These are phyloP conservation scores for Smittia sp. DNA, from an alignment of 2,888 invertebrate genomes.

Conservation along the genomic window DNA sequence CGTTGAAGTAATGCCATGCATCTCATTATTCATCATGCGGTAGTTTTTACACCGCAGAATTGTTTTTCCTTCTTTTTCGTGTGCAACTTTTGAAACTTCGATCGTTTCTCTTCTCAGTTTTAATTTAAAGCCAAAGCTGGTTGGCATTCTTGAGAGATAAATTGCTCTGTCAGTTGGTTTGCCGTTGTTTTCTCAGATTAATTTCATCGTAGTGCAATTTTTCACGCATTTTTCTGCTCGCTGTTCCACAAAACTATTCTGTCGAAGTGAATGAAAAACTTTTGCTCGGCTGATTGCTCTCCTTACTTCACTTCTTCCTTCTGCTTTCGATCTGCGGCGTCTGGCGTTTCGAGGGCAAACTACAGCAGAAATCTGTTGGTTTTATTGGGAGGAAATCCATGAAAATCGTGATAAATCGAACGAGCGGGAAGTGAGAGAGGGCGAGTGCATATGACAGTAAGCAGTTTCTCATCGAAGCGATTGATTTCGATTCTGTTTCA, in stretches of 20 bases:
- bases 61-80: neutral
- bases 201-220: constrained; percentile 18
- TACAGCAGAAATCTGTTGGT: neutral
- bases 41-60: constrained; percentile 17
- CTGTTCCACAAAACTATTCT: constrained; percentile 3
- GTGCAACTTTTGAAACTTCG: neutral
- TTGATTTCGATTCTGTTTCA: neutral
- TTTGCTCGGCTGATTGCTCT: neutral
- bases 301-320: neutral
- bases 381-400: constrained; percentile 24
- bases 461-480: constrained; percentile 3
- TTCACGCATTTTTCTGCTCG: constrained; percentile 28
- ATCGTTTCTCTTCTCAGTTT: constrained; percentile 4
- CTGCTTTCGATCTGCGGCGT: neutral
- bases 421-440: no score
- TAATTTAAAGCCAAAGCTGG: neutral
- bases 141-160: constrained; percentile 4
- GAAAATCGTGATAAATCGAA: constrained; percentile 37
- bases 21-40: constrained; percentile 39
- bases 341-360: constrained; percentile 8
- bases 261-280: neutral
- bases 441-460: constrained; percentile 21
- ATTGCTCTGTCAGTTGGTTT: constrained; percentile 1
- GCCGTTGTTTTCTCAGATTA: neutral
- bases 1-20: neutral